These are phyloP conservation scores for Crocodylus rhombifer DNA, from an alignment of 2,797 vertebrate species.

Conservation along the genomic window DNA sequence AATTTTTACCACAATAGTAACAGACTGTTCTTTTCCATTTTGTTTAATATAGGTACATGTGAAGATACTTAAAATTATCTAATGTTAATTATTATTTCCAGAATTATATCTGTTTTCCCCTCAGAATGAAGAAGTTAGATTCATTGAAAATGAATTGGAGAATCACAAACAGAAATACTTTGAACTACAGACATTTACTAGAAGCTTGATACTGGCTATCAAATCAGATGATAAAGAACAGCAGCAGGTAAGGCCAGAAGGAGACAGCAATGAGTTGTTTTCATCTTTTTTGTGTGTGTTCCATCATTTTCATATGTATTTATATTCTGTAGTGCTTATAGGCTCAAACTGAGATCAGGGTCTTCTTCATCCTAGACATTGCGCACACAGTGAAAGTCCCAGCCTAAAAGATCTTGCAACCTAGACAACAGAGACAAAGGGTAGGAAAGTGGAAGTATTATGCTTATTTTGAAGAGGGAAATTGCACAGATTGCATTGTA, in stretches of 20 bases:
- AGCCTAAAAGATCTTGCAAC: neutral
- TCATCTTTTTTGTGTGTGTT: neutral
- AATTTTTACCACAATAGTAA: neutral
- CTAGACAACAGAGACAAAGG: neutral
- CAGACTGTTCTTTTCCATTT: neutral
- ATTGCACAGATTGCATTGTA: neutral
- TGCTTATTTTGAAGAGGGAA: neutral
- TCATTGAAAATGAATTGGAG: conserved; percentile 93
- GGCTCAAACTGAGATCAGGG: neutral
- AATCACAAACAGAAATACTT: conserved; percentile 95
- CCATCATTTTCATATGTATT: neutral
- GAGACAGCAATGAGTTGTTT: neutral
- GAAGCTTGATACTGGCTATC: conserved; percentile 91
- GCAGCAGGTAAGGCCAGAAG: conserved; percentile 88
- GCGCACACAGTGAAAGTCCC: neutral
- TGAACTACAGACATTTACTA: conserved; percentile 92
- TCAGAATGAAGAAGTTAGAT: conserved; percentile 96
- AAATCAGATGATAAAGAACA: conserved; percentile 91
- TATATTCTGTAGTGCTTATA: neutral
- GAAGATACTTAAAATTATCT: neutral
- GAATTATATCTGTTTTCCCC: conserved; percentile 27
- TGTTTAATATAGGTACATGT: neutral
- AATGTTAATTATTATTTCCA: neutral
- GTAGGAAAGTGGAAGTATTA: neutral
- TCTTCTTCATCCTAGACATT: neutral